Evolutionary conservation across 1,140 invertebrate species (phyloP), one percentile per base, ranked within the genome.

Genomic region (Steinernema khuongi): DNA sequence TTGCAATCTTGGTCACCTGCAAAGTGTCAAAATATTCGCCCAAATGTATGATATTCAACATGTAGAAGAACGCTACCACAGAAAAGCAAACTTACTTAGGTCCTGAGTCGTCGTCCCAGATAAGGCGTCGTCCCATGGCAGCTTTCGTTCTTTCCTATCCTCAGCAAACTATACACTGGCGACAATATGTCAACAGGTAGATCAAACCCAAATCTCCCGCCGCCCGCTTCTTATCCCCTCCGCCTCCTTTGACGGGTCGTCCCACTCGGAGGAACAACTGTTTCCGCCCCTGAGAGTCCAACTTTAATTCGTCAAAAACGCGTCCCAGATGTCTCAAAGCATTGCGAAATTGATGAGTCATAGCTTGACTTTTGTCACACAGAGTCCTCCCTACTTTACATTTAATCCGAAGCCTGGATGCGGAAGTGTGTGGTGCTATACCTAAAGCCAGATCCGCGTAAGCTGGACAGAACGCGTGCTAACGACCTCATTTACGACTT

Each of bases 41-140:
- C 4, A 41, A 41, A n/a, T 41, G 7, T n/a, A 41, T 41, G 50
- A 4, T 22, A 2, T 60, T 60, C 50, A 14, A 14, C 14, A 4
- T 22, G 50, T 22, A 14, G 19, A 60, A 60, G 11, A n/a, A 41
- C 11, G 14, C 19, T n/a, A 60, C 4, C 50, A 14, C 11, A 60
- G 4, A 26, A n/a, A n/a, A n/a, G n/a, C n/a, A 60, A 60, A 60
- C 50, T 60, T 22, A 60, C 50, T 60, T 60, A n/a, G 50, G 50
- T 26, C 50, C 50, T 26, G 50, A 60, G 26, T 60, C 50, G 11
- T 11, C 22, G 26, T 60, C 22, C 50, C 50, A 60, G 26, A 60
- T 22, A 60, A 60, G 50, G 4, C 50, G 50, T 14, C 50, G 50
- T 60, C 50, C 50, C 50, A 60, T 60, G 14, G 4, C 26, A n/a